phyloP scores from a whole-genome alignment of 2,888 invertebrate species.

The Sylvicola fuscatus region DNA sequence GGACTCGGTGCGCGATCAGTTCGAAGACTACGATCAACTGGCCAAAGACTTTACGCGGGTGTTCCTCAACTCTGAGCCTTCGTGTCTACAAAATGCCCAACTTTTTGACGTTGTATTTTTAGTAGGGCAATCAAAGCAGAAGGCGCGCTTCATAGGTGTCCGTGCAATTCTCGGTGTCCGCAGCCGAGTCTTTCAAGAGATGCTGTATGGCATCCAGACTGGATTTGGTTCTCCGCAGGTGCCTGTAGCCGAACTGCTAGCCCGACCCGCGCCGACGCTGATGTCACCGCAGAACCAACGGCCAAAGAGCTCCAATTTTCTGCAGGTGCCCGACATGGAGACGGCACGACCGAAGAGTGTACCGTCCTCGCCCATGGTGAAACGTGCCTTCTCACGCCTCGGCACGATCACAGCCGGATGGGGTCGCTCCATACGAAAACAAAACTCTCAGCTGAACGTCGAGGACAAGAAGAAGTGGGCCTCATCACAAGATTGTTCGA shows the following conservation, averaged over 20 bases:
- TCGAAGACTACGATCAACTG: slow-evolving; percentile 84
- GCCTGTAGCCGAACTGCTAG: slow-evolving; percentile 70
- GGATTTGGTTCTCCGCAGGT: slow-evolving; percentile 88
- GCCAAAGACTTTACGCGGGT: slow-evolving; percentile 82
- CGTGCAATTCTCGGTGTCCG: slow-evolving; percentile 79
- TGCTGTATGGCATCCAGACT: slow-evolving; percentile 85
- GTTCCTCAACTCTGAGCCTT: slow-evolving; percentile 68
- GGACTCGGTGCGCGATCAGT: slow-evolving; percentile 82
- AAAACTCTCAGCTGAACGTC: slow-evolving; percentile 58
- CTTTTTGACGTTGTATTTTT: slow-evolving; percentile 80
- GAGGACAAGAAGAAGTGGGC: slow-evolving; percentile 86
- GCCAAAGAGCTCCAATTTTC: slow-evolving; percentile 76
- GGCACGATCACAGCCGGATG: slow-evolving; percentile 81
- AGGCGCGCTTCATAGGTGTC: slow-evolving; percentile 76
- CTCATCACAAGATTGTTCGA: slow-evolving; percentile 81
- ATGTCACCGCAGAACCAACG: slow-evolving; percentile 70
- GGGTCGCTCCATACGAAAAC: slow-evolving; percentile 72
- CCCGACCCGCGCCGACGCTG: slow-evolving; percentile 68
- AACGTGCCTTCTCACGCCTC: slow-evolving; percentile 73
- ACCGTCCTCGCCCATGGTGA: slow-evolving; percentile 85
- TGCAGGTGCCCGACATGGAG: slow-evolving; percentile 80
- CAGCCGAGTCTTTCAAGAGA: slow-evolving; percentile 61
- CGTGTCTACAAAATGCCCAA: slow-evolving; percentile 54
- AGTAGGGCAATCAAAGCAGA: slow-evolving; percentile 82
- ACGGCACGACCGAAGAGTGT: slow-evolving; percentile 75